Evolutionary conservation across 2,797 vertebrate species (phyloP), one percentile per base, ranked within the genome.

Genomic region (Siniperca scherzeri): DNA sequence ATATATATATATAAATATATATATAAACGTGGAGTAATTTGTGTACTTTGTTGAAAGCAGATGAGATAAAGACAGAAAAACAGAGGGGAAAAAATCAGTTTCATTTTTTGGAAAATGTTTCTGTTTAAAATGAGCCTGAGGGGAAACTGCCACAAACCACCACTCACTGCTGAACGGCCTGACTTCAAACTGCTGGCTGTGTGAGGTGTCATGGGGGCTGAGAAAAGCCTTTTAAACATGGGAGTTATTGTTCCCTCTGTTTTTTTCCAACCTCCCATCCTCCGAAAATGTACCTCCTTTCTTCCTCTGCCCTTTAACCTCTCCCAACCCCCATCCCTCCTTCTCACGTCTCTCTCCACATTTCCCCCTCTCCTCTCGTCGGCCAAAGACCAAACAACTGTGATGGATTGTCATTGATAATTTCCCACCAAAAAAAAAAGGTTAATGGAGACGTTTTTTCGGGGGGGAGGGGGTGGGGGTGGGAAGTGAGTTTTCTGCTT

Each of bases 341-440:
- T 90, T 90, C 92, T 88, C 92, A 91, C 80, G 66, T 91, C 88
- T 89, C 83, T 81, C 84, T 72, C 78, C 80, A 84, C 89, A 85
- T 93, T 93, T 89, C 92, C 90, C 90, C 86, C 85, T 84, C 77
- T 77, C 82, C 85, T 91, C 92, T 92, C 88, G 76, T 90, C 83
- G 66, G 88, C 87, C 67, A 79, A 76, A 89, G 91, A 90, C 92
- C 89, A 95, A 96, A 95, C 94, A 94, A 88, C 92, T 76, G 75
- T 91, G 94, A 97, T 96, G 95, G 96, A 96, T 96, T 84, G 87
- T 95, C 96, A 97, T 97, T 96, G 96, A 97, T 97, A 92, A 95
- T 96, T 97, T 96, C 93, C 91, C 87, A 88, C 93, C 94, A 9
- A 69, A 73, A 56, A 73, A 86, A 88, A 95, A 94, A 84, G 89